Base-by-base conservation (phyloP, 2,888 invertebrate genomes). In the Laspeyria flexula region DNA sequence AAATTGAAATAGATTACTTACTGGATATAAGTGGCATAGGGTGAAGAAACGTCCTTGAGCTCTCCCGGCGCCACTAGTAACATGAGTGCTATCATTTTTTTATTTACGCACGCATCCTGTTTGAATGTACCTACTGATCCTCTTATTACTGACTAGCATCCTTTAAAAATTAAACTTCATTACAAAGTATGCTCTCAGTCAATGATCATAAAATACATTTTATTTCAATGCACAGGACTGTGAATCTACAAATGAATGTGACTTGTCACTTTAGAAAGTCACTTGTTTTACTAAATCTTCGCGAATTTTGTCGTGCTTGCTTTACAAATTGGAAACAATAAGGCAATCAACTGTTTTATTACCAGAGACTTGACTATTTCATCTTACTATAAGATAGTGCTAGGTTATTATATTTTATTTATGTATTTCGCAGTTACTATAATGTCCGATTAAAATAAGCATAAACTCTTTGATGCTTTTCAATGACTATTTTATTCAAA, bases 41-140 rank as follows among this genome's bases (percentile, higher is more conserved):
- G 75, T 69, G 43, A 69, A 73, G 30, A 67, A 64, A 68, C 77
- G 77, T 47, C 80, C 78, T 79, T 78, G 75, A 31, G 16, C 54
- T 34, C 49, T 40, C 45, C 55, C 30, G n/a, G 25, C 16, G 40
- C 48, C 37, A 41, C 51, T 16, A 43, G 49, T 52, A 57, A 50
- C 55, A 62, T 46, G 42, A 53, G 45, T 43, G 42, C 29, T 43
- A 51, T 34, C 47, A 42, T 42, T 56, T 58, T 55, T 60, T 65
- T 50, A 55, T 60, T 52, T 57, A 18, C n/a, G 35, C 41, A 49
- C 41, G 23, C 53, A 57, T 65, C 64, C 60, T 59, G 60, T 70
- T 60, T 54, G 40, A 23, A 42, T 46, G 33, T 38, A 40, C 43
- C 54, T 49, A 56, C 12, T 21, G 51, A 43, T 49, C 43, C 41